Percentiles rank a stretch among this genome's conserved stretches.
phyloP scores from a whole-genome alignment of 1,140 invertebrate genomes.

The Cepaea nemoralis region DNA sequence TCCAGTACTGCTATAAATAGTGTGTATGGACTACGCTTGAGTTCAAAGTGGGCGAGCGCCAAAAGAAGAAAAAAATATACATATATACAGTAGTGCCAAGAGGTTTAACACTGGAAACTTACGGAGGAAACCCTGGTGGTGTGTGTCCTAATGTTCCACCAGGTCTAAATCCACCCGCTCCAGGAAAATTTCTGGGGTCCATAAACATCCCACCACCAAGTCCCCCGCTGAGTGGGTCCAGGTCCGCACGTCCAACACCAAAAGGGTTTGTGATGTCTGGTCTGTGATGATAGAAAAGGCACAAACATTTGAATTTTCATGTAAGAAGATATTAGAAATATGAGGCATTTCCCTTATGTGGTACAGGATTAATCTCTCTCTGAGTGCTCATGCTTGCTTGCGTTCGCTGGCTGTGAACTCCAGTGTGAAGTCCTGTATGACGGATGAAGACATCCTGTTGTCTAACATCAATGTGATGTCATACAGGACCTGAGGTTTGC shows the following conservation, averaged over 20 bases:
- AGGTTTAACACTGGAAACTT: background rate
- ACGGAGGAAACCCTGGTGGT: conserved; percentile 32
- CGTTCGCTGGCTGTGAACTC: no score
- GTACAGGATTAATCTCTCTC: background rate
- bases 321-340: no score
- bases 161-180: conserved; percentile 18
- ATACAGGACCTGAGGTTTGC: no score
- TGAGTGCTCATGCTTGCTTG: background rate
- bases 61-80: no score
- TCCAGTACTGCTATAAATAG: no score
- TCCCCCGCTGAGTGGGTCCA: conserved; percentile 21
- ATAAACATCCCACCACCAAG: conserved; percentile 35
- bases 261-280: conserved; percentile 16
- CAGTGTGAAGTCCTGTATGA: no score
- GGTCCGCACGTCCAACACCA: conserved; percentile 22
- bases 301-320: background rate
- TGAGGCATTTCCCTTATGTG: background rate
- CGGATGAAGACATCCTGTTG: no score
- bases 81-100: no score
- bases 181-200: conserved; percentile 31
- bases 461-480: no score
- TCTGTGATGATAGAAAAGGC: background rate
- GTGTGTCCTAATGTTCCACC: conserved; percentile 4
- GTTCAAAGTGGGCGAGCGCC: no score
- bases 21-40: no score